Evolutionary conservation across 2,797 vertebrate species (phyloP), one percentile per base, ranked within the genome.

Genomic region (Pseudochaenichthys georgianus): DNA sequence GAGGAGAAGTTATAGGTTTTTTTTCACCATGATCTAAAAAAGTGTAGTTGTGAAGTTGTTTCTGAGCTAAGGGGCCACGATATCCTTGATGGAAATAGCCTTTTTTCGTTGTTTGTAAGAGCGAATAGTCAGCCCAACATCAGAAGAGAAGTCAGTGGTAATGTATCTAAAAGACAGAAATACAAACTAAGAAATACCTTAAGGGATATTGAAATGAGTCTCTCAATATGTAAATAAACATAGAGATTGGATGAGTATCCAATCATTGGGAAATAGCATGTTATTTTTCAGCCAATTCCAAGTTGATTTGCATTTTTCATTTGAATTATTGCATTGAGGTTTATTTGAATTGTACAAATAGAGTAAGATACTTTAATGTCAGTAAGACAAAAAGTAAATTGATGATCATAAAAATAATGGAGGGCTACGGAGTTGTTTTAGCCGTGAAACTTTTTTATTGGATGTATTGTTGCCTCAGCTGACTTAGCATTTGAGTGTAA

Each of bases 401-500:
- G 28, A 31, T 19, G n/a, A 59, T 11, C 12, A 19, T 4, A 64
- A 45, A 47, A 46, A 38, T 16, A 34, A 38, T 28, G 5, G 3
- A 58, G n/a, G 1, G 5, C 5, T 47, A 5, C 48, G 46, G 12
- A 53, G 17, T 15, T 69, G 46, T 48, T 7, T 58, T 52, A 41
- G n/a, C 55, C 61, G 43, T 48, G 8, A 55, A 28, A 66, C 13
- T 15, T 38, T 16, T 31, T 43, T 17, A 17, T 2, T 45, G 23
- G 19, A 43, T n/a, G 21, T 47, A 3, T 3, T 31, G 43, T 21
- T 66, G 13, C 9, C 4, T 79, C 67, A 48, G 43, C 38, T 77
- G 54, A 70, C 47, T 65, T 54, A 64, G 12, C 60, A 46, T 73
- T 45, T 38, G 11, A 9, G 1, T 70, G 55, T 55, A 52, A 73